These are phyloP conservation scores for Dicentrarchus labrax DNA, from an alignment of 2,113 vertebrate genomes.

Conservation along the genomic window DNA sequence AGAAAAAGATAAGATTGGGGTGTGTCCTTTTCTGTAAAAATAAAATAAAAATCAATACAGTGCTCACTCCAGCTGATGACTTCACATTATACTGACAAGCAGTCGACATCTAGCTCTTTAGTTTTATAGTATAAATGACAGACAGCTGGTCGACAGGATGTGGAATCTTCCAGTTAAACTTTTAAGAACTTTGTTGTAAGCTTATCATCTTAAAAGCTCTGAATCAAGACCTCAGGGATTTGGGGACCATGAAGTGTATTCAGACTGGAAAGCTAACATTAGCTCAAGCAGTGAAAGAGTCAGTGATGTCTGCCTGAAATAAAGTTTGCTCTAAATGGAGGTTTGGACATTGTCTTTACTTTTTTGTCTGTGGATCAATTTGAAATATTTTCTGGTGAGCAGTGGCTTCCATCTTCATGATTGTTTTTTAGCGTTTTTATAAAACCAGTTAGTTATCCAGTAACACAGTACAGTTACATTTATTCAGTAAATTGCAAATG, in stretches of 20 bases:
- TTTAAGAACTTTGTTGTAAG: slow-evolving; percentile 9
- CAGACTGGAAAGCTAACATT: not conserved
- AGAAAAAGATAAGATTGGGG: too few species aligned
- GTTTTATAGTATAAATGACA: not conserved
- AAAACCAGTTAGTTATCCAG: too few species aligned
- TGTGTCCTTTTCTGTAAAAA: too few species aligned
- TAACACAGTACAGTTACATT: too few species aligned
- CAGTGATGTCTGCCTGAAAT: too few species aligned
- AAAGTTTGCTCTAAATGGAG: not conserved
- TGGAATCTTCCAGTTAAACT: not conserved
- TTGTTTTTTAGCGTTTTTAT: too few species aligned
- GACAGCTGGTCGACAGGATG: slow-evolving; percentile 20
- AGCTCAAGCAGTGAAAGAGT: not conserved
- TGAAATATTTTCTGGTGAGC: not conserved
- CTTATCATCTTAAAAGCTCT: slow-evolving; percentile 1
- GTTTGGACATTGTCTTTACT: not conserved
- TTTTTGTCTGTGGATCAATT: not conserved
- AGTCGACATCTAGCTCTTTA: not conserved
- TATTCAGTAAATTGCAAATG: too few species aligned
- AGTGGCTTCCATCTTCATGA: too few species aligned
- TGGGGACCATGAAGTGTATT: not conserved
- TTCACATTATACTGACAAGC: not conserved
- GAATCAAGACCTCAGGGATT: slow-evolving; percentile 3
- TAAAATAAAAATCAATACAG: too few species aligned
- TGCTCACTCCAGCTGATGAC: not conserved